Evolutionary conservation across 2,797 vertebrate genomes (phyloP).

Genomic region (Enoplosus armatus): DNA sequence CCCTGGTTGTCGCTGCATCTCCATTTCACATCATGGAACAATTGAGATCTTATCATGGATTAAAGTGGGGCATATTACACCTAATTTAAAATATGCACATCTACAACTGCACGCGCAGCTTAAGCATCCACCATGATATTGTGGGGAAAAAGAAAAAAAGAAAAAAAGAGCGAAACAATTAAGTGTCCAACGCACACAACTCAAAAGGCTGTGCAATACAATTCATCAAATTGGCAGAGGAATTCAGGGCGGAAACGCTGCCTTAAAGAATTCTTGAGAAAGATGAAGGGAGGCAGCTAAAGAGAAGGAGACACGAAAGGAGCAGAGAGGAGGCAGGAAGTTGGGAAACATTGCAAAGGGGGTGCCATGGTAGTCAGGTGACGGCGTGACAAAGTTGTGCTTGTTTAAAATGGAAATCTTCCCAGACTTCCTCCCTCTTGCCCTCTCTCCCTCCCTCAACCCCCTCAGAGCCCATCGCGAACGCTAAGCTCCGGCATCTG

Average conservation of each 20-base stretch:
- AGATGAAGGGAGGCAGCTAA: constrained; percentile 68
- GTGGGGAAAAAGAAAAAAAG: constrained; percentile 15
- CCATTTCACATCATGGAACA: constrained; percentile 83
- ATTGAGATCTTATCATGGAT: constrained; percentile 86
- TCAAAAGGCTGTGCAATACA: constrained; percentile 71
- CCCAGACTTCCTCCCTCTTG: constrained; percentile 78
- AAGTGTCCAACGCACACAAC: constrained; percentile 66
- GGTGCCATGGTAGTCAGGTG: constrained; percentile 73
- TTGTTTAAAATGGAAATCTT: constrained; percentile 85
- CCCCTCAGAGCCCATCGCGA: constrained; percentile 62
- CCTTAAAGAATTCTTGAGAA: constrained; percentile 78
- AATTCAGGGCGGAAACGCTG: constrained; percentile 67
- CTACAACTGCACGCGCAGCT: constrained; percentile 68
- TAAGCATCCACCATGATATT: constrained; percentile 70
- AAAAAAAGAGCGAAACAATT: constrained; percentile 68
- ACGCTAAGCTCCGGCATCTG: constrained; percentile 85
- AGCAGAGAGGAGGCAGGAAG: constrained; percentile 77
- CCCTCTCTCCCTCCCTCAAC: constrained; percentile 55
- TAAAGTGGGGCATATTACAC: constrained; percentile 83
- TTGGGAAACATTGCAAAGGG: constrained; percentile 69
- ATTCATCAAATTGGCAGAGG: constrained; percentile 71
- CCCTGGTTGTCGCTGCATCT: constrained; percentile 78
- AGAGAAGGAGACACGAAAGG: constrained; percentile 62
- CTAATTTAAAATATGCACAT: constrained; percentile 85
- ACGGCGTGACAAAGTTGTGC: constrained; percentile 77